Base-by-base conservation (phyloP, 2,888 invertebrate species). In the Caenorhabditis imperialis region DNA sequence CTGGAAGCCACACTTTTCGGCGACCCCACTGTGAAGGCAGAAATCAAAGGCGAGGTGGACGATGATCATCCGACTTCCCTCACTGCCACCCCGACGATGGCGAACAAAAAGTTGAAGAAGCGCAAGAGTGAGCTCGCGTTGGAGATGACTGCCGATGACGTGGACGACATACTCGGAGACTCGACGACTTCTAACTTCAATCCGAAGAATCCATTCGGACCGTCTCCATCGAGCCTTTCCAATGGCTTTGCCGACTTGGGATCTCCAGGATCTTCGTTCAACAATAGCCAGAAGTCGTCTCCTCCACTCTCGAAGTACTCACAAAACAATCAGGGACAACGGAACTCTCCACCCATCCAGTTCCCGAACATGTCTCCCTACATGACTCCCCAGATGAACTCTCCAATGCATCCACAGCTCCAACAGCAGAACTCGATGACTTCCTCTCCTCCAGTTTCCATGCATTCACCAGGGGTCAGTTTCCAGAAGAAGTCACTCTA, bases 321-420 rank as follows among this genome's bases (percentile, higher is more conserved):
- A 12, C 74, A 74, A 44, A 67, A 74, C 50, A 73, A 65, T 44
- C 65, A 73, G 40, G 73, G 73, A 50, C 74, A 74, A 20, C 44
- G 74, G 10, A 61, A 44, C 27, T 67, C 74, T 5, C 74, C 74
- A 23, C 67, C 67, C 1, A 38, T 2, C 14, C 67, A 55, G 18
- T 71, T 35, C 18, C 30, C 57, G 7, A 54, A 42, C 25, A 73
- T 73, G 73, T 73, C 73, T 14, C 65, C 65, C 16, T 73, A 60
- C 40, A 65, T 60, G 60, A 63, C 55, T 6, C 45, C 57, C 18
- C 73, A 65, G 48, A 73, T 73, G 73, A 65, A 73, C 42, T 60
- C 65, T 6, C 73, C 73, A n/a, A 22, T 61, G 12, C 67, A 67
- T 58, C 67, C 67, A 44, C 67, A 67, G 8, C 57, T 67, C 6